phyloP scores from a whole-genome alignment of 2,797 vertebrate species.

The Antrozous pallidus region DNA sequence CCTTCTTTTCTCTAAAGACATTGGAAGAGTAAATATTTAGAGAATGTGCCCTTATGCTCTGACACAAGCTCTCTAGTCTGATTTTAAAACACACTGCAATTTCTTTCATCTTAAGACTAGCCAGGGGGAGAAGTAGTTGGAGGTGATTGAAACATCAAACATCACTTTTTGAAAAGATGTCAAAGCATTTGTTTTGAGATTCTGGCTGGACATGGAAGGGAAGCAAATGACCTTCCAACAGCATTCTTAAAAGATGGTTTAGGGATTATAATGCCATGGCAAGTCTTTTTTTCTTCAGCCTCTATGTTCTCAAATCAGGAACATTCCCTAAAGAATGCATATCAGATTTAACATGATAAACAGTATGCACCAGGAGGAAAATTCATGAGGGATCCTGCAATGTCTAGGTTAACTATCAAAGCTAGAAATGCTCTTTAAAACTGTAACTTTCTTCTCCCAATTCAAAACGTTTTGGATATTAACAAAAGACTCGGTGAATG shows the following conservation, averaged over 20 bases:
- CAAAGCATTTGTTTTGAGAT: constrained; percentile 37
- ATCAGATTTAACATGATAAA: constrained; percentile 34
- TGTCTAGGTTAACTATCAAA: constrained; percentile 49
- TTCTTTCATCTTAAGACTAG: constrained; percentile 71
- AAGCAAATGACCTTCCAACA: not conserved
- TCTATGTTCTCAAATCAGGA: constrained; percentile 4
- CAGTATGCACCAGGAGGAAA: not conserved
- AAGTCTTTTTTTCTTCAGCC: not conserved
- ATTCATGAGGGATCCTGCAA: not conserved
- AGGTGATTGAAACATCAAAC: not conserved
- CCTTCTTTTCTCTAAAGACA: constrained; percentile 37
- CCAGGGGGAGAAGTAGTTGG: not conserved
- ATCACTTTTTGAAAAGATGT: not conserved
- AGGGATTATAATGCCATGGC: not conserved
- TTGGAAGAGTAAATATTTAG: constrained; percentile 46
- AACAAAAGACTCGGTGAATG: not conserved
- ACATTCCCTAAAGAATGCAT: not conserved
- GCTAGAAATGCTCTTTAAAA: constrained; percentile 41
- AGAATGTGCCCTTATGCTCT: constrained; percentile 49
- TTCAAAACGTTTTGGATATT: not conserved
- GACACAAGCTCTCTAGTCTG: not conserved
- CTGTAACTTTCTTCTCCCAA: not conserved
- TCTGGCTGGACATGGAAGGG: not conserved
- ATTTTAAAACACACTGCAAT: constrained; percentile 58
- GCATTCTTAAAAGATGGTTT: not conserved